phyloP scores from a whole-genome alignment of 2,888 invertebrate genomes.

The Luperina nickerlii region DNA sequence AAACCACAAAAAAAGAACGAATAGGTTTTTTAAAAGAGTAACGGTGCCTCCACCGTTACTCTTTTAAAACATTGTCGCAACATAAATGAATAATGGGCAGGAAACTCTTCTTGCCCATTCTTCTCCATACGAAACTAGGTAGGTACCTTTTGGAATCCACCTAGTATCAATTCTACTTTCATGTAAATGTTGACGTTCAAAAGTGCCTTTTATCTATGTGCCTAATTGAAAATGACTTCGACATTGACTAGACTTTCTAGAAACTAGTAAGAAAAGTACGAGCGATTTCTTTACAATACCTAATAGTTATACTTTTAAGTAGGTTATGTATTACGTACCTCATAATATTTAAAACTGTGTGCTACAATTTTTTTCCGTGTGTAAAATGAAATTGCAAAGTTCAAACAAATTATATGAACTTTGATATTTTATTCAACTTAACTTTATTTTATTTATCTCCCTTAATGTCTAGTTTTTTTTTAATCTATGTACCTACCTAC shows the following conservation, averaged over 20 bases:
- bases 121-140: too few relatives aligned
- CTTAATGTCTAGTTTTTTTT: background rate
- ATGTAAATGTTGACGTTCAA: background rate
- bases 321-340: background rate
- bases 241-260: background rate
- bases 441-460: background rate
- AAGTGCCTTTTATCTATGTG: background rate
- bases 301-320: background rate
- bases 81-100: too few relatives aligned
- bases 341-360: constrained; percentile 6
- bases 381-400: background rate
- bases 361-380: background rate
- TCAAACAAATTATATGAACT: constrained; percentile 1
- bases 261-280: background rate
- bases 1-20: too few relatives aligned
- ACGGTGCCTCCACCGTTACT: too few relatives aligned
- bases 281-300: background rate
- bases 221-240: background rate
- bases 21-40: too few relatives aligned
- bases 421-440: background rate
- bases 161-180: background rate
- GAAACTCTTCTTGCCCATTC: too few relatives aligned
- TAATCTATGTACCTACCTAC: background rate
- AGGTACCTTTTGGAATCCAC: too few relatives aligned
- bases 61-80: too few relatives aligned